These are phyloP conservation scores for Upupa epops DNA, from an alignment of 2,113 vertebrate species.

Conservation along the genomic window DNA sequence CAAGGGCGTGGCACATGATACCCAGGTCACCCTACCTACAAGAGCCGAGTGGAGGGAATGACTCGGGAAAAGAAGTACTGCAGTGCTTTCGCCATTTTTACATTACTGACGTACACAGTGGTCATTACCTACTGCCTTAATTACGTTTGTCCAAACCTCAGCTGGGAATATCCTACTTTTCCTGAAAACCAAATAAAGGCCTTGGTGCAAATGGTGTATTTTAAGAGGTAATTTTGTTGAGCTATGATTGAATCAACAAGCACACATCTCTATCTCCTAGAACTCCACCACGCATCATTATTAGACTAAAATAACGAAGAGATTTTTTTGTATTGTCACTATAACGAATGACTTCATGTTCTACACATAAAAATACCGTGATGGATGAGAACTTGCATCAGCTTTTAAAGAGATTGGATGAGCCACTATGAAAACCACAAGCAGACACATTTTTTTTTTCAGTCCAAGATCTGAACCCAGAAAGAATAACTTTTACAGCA, in stretches of 20 bases:
- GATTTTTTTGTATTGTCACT: neutral
- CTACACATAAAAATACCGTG: neutral
- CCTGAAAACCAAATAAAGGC: neutral
- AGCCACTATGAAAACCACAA: neutral
- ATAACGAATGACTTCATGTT: neutral
- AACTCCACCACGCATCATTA: neutral
- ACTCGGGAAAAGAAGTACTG: neutral
- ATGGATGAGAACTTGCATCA: neutral
- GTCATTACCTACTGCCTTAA: neutral
- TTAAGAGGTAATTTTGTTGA: neutral
- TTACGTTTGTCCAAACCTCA: neutral
- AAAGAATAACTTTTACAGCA: neutral
- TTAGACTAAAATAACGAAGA: neutral
- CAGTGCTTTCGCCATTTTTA: neutral
- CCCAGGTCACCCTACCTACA: neutral
- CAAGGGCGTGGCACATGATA: neutral
- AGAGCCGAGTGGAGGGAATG: neutral
- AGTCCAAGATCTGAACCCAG: neutral
- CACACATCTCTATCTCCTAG: neutral
- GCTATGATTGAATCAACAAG: neutral
- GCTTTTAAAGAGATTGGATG: neutral
- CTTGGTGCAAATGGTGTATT: fast-evolving
- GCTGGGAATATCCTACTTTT: neutral
- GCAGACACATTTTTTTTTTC: neutral
- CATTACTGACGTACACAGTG: fast-evolving